Base-by-base conservation (phyloP, 1,140 invertebrate genomes). In the Asobara japonica region DNA sequence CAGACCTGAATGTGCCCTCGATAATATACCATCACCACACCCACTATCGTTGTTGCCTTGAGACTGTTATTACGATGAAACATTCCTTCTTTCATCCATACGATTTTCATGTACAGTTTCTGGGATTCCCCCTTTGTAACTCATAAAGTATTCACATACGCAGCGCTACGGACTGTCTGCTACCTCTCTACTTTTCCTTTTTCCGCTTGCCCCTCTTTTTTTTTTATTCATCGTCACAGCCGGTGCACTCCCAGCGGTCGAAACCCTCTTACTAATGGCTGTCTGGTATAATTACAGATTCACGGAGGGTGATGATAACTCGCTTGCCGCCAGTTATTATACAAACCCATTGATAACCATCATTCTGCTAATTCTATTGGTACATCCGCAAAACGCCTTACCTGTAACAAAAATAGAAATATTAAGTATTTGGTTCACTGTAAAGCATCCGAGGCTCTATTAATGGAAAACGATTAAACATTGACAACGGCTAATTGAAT, bases 61-160 rank as follows among this genome's bases (percentile, higher is more conserved):
- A 65, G 62, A 33, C 69, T 71, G 41, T 71, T 25, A 64, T 71
- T 65, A 64, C 56, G 60, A 65, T 65, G n/a, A 71, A 71, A 71
- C 69, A 64, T 65, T 36, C 36, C 33, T 18, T 65, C n/a, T 27
- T 65, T 41, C 38, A 65, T 65, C 6, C 18, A 8, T 11, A 62
- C 10, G n/a, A n/a, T 6, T 13, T 66, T 2, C 10, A 66, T 27
- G 27, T 48, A 48, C 27, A 67, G n/a, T 62, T 29, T 20, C 38
- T 48, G 38, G 11, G n/a, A 7, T 33, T 65, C 41, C 31, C 64
- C 64, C 36, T 22, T 22, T 41, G 10, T n/a, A n/a, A 6, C 38
- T 27, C 27, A 29, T 30, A 25, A 30, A 67, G 20, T 67, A 67
- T 67, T 13, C 38, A 67, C 60, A 62, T 16, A 29, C 13, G 56